phyloP scores from a whole-genome alignment of 2,888 invertebrate species.

The Hipparchia sbordonii region DNA sequence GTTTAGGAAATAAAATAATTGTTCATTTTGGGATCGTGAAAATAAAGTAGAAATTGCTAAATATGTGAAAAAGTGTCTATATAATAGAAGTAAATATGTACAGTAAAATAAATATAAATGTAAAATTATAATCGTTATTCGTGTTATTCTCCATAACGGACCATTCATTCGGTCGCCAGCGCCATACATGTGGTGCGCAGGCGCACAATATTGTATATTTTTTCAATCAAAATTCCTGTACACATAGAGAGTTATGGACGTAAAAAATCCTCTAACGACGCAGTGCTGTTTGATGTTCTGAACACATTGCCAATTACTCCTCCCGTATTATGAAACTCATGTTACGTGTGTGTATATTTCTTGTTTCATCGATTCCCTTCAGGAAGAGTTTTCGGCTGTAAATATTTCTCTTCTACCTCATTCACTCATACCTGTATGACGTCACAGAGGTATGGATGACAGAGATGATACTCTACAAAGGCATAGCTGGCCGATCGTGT shows the following conservation, averaged over 20 bases:
- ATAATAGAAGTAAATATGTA: no score
- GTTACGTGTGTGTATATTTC: background rate
- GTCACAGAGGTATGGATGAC: no score
- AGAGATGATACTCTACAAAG: no score
- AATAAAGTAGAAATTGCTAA: no score
- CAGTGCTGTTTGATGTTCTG: constrained; percentile 15
- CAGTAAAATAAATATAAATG: constrained; percentile 1
- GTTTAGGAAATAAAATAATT: no score
- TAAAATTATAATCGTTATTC: constrained; percentile 11
- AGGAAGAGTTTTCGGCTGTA: no score
- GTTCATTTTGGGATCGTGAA: no score
- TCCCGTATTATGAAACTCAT: background rate
- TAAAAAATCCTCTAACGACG: constrained; percentile 36
- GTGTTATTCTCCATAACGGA: constrained; percentile 8
- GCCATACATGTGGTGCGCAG: constrained; percentile 37
- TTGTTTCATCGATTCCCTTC: background rate
- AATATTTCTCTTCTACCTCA: no score
- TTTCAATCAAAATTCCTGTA: constrained; percentile 38
- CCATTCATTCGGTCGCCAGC: background rate
- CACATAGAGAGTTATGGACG: constrained; percentile 36
- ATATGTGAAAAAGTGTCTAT: background rate
- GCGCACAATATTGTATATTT: constrained; percentile 36
- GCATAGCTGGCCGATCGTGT: no score
- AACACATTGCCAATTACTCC: constrained; percentile 17
- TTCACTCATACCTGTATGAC: no score